These are phyloP conservation scores for Charadrius vociferus DNA, from an alignment of 2,113 vertebrate genomes.

Conservation along the genomic window DNA sequence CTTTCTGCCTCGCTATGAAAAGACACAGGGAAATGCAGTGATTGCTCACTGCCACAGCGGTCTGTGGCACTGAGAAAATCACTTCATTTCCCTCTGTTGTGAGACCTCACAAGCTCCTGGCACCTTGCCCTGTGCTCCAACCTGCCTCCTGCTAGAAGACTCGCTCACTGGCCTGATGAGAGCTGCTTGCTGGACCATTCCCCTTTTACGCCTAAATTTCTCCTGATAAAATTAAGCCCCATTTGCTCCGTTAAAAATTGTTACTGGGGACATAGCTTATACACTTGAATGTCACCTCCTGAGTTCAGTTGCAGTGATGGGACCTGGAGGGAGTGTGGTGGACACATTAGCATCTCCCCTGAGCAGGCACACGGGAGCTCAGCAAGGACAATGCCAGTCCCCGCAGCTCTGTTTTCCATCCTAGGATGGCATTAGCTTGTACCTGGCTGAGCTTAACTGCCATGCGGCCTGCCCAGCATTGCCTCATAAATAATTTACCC, in stretches of 20 bases:
- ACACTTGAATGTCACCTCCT: neutral
- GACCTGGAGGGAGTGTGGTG: rapidly evolving
- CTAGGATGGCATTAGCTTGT: neutral
- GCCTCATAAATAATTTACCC: neutral
- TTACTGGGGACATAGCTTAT: neutral
- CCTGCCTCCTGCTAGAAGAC: neutral
- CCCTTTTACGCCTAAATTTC: neutral
- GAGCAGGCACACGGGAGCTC: neutral
- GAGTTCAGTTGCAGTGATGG: neutral
- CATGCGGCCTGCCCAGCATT: neutral
- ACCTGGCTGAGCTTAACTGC: neutral
- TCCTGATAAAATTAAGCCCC: neutral
- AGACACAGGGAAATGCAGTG: neutral
- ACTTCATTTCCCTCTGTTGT: neutral
- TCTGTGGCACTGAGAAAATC: neutral
- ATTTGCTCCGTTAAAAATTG: rapidly evolving
- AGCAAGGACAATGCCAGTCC: neutral
- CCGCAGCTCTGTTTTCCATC: neutral
- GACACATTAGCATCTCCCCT: neutral
- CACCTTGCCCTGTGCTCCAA: rapidly evolving
- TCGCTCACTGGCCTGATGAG: neutral
- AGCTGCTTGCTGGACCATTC: neutral
- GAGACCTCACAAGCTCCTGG: constrained; percentile 37
- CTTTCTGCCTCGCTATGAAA: neutral
- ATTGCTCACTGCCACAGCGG: neutral